Percentiles rank a stretch among this genome's conserved stretches.
phyloP scores from a whole-genome alignment of 1,140 invertebrate species.

The Drepana arcuata region DNA sequence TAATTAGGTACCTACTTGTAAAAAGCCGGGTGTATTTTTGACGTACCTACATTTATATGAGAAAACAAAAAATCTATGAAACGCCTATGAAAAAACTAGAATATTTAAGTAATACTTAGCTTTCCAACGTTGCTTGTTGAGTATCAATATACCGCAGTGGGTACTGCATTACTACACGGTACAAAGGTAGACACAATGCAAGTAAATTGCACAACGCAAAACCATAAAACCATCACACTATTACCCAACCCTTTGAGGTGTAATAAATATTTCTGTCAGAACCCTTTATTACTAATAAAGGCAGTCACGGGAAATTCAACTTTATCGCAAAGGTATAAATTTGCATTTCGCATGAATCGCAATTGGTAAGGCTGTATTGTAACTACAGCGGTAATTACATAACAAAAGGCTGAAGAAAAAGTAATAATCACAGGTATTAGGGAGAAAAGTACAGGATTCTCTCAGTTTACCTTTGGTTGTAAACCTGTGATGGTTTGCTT shows the following conservation, averaged over 20 bases:
- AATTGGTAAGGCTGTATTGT: slow-evolving; percentile 23
- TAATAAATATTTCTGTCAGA: slow-evolving; percentile 58
- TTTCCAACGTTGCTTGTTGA: too few species aligned
- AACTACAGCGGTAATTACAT: slow-evolving; percentile 56
- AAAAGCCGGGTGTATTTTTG: too few species aligned
- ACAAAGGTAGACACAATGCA: slow-evolving; percentile 44
- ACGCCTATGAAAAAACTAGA: too few species aligned
- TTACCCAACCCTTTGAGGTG: slow-evolving; percentile 65
- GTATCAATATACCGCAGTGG: too few species aligned
- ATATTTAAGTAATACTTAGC: too few species aligned
- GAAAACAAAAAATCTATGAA: too few species aligned
- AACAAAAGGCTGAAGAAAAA: slow-evolving; percentile 40
- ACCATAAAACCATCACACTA: slow-evolving; percentile 61
- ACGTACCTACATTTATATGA: too few species aligned
- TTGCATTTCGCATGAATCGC: slow-evolving; percentile 23
- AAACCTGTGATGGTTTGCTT: too few species aligned
- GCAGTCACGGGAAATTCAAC: slow-evolving; percentile 7
- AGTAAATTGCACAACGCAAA: slow-evolving; percentile 64
- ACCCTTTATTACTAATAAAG: slow-evolving; percentile 8
- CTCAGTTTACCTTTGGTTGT: slow-evolving; percentile 31
- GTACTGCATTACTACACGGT: too few species aligned
- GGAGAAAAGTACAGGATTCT: slow-evolving; percentile 25
- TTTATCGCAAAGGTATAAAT: slow-evolving; percentile 4
- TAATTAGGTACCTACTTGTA: too few species aligned
- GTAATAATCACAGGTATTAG: slow-evolving; percentile 56